A percentile compares a stretch with the other conserved stretches of the same genome.
Evolutionary conservation across 2,888 invertebrate genomes (phyloP).

Genomic region (Dolichopus griseipennis): DNA sequence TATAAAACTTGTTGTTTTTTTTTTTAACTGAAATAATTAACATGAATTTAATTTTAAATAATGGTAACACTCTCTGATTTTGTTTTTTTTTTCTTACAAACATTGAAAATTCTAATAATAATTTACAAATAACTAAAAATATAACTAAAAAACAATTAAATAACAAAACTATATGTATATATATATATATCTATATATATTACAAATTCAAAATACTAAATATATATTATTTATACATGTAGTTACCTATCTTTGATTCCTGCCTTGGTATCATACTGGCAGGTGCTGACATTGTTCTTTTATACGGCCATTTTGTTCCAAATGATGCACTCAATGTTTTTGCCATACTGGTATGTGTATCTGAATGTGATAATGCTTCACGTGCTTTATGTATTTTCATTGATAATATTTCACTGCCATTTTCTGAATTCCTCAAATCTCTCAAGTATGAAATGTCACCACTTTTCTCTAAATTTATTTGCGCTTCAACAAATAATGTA

Average conservation of each 20-base stretch:
- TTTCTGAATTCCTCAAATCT: conserved; percentile 82
- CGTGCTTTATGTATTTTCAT: conserved; percentile 82
- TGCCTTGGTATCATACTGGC: conserved; percentile 69
- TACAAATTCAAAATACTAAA: too few species aligned
- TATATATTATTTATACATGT: too few species aligned
- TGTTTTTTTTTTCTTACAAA: too few species aligned
- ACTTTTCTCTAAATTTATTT: conserved; percentile 76
- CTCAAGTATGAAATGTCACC: conserved; percentile 76
- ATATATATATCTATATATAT: too few species aligned
- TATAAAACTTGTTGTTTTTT: too few species aligned
- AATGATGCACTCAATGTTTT: conserved; percentile 81
- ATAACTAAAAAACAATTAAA: too few species aligned
- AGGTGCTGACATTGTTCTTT: conserved; percentile 88
- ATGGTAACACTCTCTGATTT: too few species aligned
- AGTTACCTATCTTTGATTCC: conserved; percentile 58
- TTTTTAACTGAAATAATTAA: too few species aligned
- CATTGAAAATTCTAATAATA: too few species aligned
- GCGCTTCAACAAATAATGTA: conserved; percentile 89
- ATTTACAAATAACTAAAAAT: too few species aligned
- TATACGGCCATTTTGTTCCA: conserved; percentile 90
- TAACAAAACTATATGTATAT: too few species aligned
- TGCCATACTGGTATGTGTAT: conserved; percentile 51
- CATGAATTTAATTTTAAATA: too few species aligned
- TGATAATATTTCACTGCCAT: conserved; percentile 75
- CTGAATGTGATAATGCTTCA: conserved; percentile 72